Percentiles rank a stretch among this genome's conserved stretches.
Evolutionary conservation across 1,140 invertebrate genomes (phyloP).

Genomic region (Drosophila neocordata): DNA sequence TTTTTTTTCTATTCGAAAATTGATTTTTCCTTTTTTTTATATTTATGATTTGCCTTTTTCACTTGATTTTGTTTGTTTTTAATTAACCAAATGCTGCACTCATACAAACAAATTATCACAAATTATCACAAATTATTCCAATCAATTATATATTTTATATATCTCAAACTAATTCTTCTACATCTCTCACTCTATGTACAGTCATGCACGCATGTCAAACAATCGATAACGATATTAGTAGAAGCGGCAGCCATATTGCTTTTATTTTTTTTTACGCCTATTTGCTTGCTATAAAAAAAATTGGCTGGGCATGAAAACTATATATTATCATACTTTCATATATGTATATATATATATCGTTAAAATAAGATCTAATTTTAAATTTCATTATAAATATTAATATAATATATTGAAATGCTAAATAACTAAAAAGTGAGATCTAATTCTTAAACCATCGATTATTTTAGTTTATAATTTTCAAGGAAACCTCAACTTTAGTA

Average conservation of each 20-base stretch:
- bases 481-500: no score
- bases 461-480: no score
- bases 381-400: not conserved
- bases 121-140: no score
- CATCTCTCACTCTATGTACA: conserved; percentile 23
- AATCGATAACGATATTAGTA: not conserved
- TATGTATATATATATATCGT: not conserved
- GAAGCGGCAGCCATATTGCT: conserved; percentile 36
- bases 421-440: no score
- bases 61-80: conserved; percentile 1
- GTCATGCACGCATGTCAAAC: conserved; percentile 52
- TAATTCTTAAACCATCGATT: no score
- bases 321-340: no score
- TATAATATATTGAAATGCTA: no score
- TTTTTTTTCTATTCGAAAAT: not conserved
- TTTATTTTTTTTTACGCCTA: no score
- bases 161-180: not conserved
- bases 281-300: not conserved
- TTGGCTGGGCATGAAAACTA: not conserved
- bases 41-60: conserved; percentile 4
- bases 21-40: not conserved
- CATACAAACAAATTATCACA: conserved; percentile 1
- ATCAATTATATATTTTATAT: no score
- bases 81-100: conserved; percentile 15
- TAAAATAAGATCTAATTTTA: not conserved